These are phyloP conservation scores for Toxotes chatareus DNA, from an alignment of 2,113 vertebrate species.

Conservation along the genomic window DNA sequence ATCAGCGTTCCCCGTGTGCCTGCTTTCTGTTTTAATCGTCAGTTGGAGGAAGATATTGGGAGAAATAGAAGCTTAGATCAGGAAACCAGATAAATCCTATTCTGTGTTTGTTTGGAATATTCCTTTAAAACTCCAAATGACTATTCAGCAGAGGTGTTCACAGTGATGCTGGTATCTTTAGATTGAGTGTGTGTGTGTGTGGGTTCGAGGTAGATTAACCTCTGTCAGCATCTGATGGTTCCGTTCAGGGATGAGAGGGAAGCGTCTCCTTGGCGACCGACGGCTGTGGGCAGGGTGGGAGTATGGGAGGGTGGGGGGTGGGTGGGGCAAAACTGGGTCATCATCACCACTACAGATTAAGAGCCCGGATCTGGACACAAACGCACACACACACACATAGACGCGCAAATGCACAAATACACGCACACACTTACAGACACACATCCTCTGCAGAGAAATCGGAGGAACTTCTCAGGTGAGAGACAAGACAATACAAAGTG, in stretches of 20 bases:
- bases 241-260: constrained; percentile 65
- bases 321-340: constrained; percentile 76
- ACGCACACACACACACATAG: constrained; percentile 16
- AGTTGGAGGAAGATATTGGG: accelerated
- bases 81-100: not conserved
- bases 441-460: not conserved
- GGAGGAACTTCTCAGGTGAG: constrained; percentile 41
- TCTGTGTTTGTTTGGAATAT: not conserved
- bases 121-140: constrained; percentile 16
- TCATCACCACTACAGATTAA: constrained; percentile 74
- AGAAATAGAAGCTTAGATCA: not conserved
- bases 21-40: not conserved
- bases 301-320: not conserved
- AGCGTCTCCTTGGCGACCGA: constrained; percentile 74
- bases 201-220: constrained; percentile 49
- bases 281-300: constrained; percentile 44
- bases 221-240: constrained; percentile 40
- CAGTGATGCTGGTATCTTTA: constrained; percentile 13
- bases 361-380: constrained; percentile 49
- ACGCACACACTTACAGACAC: not conserved
- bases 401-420: not conserved
- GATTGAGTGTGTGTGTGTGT: constrained; percentile 18
- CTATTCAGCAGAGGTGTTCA: not conserved
- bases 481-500: constrained; percentile 1
- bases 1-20: constrained; percentile 18